phyloP scores from a whole-genome alignment of 2,888 invertebrate genomes.

The Parnassius orleans region DNA sequence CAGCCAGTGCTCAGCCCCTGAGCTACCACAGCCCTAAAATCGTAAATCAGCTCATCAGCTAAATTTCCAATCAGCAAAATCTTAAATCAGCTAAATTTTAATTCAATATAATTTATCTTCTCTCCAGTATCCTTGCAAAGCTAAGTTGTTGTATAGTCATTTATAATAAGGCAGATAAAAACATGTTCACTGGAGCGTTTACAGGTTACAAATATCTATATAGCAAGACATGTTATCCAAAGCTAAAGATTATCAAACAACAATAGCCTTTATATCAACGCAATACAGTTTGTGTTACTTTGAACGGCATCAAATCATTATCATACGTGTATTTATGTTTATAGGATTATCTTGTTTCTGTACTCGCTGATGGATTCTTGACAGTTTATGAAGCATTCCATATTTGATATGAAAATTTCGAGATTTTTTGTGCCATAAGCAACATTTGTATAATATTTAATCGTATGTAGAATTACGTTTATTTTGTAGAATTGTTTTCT shows the following conservation, averaged over 20 bases:
- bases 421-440: no score
- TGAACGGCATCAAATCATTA: background rate
- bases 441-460: no score
- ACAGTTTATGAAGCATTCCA: constrained; percentile 15
- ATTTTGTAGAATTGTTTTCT: no score
- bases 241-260: background rate
- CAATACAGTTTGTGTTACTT: background rate
- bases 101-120: no score
- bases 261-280: background rate
- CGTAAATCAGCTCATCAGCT: no score
- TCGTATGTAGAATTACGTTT: no score
- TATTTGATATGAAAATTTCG: background rate
- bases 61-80: no score
- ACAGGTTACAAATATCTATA: constrained; percentile 10
- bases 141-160: background rate
- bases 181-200: constrained; percentile 4
- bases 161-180: constrained; percentile 7
- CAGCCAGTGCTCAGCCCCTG: no score
- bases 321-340: constrained; percentile 10
- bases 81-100: no score
- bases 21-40: no score
- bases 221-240: background rate
- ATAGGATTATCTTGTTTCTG: constrained; percentile 9
- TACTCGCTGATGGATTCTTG: constrained; percentile 17
- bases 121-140: no score